Base-by-base conservation (phyloP, 2,113 vertebrate genomes). In the Ovibos moschatus region DNA sequence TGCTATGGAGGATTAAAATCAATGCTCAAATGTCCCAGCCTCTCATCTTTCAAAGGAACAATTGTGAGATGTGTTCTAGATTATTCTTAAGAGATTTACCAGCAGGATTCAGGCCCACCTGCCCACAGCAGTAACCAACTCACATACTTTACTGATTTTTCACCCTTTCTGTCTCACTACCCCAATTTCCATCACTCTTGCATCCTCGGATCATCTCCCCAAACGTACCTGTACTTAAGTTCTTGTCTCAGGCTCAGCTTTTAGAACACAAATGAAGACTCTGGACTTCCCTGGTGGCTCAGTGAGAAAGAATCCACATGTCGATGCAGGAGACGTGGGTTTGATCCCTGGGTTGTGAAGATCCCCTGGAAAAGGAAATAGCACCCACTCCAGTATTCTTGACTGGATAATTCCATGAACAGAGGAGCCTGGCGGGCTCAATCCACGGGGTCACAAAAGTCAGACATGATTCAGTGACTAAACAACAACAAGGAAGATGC, bases 251-350 rank as follows among this genome's bases (percentile, higher is more conserved):
- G 76, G 27, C 58, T 88, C 58, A 60, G 51, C 30, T 97, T 87
- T 87, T 45, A 87, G 21, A 83, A 92, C 47, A 62, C 23, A 90
- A 57, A 96, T 74, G n/a, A 96, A 95, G 62, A 96, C 23, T 43
- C 71, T 43, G 40, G 71, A 27, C 71, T 76, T 76, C 12, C 71
- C 40, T 43, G 40, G 23, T 76, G 23, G 23, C 71, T 76, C 23
- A 76, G 40, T 43, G 71, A 43, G 40, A 27, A 43, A 40, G 12
- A 40, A 43, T 74, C 71, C 23, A 25, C 23, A 13, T 27, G 71
- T 23, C 1, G 6, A 43, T 14, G 71, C 36, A 27, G 71, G 71
- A 40, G 40, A 40, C 71, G 13, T 43, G 71, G 12, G 6, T 43
- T 27, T 76, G 71, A 43, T 43, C 36, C 15, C 71, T 71, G n/a